These are phyloP conservation scores for Zeuzera pyrina DNA, from an alignment of 2,888 invertebrate genomes.

Conservation along the genomic window DNA sequence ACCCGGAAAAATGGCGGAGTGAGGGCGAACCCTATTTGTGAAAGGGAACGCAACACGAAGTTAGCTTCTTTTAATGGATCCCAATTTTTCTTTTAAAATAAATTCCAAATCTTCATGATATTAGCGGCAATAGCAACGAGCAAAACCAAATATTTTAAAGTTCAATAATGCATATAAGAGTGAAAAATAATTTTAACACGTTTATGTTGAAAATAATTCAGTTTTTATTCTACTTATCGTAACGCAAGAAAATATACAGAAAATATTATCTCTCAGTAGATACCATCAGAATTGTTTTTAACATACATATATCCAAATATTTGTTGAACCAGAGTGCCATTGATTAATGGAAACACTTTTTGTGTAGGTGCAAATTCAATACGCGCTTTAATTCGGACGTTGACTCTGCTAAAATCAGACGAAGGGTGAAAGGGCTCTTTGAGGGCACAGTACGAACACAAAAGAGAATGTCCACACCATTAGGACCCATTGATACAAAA, in stretches of 20 bases:
- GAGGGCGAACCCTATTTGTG: slow-evolving; percentile 22
- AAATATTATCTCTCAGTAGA: slow-evolving; percentile 10
- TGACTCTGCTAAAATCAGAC: slow-evolving; percentile 28
- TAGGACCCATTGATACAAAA: slow-evolving; percentile 51
- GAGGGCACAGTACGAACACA: no score
- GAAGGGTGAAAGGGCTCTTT: slow-evolving; percentile 23
- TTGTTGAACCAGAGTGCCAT: no score
- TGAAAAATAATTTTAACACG: neutral
- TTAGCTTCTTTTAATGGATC: slow-evolving; percentile 24
- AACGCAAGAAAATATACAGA: slow-evolving; percentile 2
- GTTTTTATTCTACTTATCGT: neutral
- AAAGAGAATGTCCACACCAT: slow-evolving; percentile 47
- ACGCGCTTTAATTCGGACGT: slow-evolving; percentile 31
- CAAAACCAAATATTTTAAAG: no score
- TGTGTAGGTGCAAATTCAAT: slow-evolving; percentile 24
- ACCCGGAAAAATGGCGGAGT: slow-evolving; percentile 31
- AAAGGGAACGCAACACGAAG: slow-evolving; percentile 19
- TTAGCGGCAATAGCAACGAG: no score
- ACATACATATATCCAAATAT: no score
- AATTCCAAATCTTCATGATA: no score
- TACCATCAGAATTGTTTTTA: no score
- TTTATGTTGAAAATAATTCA: neutral
- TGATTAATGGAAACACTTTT: slow-evolving; percentile 11
- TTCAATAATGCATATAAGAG: no score
- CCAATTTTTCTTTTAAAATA: slow-evolving; percentile 16